Evolutionary conservation across 2,797 vertebrate species (phyloP).

Genomic region (Staurois parvus): DNA sequence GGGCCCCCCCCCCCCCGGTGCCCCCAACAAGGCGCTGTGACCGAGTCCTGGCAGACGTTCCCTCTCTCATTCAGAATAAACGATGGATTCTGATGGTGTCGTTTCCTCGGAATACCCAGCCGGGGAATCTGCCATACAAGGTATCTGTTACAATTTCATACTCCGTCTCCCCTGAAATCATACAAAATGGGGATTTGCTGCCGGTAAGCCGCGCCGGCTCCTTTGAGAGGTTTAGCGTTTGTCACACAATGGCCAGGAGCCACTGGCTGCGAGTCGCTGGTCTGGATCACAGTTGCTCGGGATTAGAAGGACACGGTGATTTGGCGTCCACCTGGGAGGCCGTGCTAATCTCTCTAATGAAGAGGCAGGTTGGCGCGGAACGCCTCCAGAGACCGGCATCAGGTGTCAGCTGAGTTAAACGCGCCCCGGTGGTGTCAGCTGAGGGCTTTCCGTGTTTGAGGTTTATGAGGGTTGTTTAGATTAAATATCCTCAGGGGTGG

Average conservation of each 20-base stretch:
- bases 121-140: too few species aligned
- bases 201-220: background rate
- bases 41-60: too few species aligned
- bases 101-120: too few species aligned
- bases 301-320: background rate
- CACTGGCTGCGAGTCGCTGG: background rate
- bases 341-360: background rate
- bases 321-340: background rate
- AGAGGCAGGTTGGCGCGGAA: background rate
- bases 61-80: too few species aligned
- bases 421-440: background rate
- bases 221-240: background rate
- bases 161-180: too few species aligned
- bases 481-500: constrained; percentile 20
- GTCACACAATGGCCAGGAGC: background rate
- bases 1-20: too few species aligned
- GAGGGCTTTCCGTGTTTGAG: constrained; percentile 25
- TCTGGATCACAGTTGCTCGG: background rate
- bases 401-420: background rate
- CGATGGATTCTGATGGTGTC: too few species aligned
- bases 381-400: background rate
- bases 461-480: constrained; percentile 35
- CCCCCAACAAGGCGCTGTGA: too few species aligned
- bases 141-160: too few species aligned
- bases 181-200: too few species aligned